phyloP scores from a whole-genome alignment of 2,888 invertebrate genomes.

The Sussaba pulchella region DNA sequence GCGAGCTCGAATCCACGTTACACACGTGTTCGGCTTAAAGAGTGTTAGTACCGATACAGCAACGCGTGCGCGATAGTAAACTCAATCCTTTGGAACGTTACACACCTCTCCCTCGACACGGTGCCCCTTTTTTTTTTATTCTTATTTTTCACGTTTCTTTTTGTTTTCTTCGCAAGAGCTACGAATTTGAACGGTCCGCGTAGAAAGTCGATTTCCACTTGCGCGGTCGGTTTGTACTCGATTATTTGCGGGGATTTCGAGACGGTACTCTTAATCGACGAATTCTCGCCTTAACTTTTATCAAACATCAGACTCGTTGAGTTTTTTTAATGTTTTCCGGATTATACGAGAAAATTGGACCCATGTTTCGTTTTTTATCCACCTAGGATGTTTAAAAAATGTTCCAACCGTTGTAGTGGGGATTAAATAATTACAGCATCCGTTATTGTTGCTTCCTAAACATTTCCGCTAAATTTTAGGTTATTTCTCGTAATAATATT shows the following conservation, averaged over 20 bases:
- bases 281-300: constrained; percentile 17
- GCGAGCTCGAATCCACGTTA: constrained; percentile 55
- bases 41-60: constrained; percentile 38
- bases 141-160: no score
- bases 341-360: no score
- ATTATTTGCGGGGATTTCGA: constrained; percentile 13
- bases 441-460: no score
- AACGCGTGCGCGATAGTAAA: constrained; percentile 43
- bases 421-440: no score
- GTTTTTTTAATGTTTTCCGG: no score
- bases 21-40: constrained; percentile 48
- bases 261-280: constrained; percentile 8
- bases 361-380: no score
- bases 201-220: constrained; percentile 46
- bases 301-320: neutral
- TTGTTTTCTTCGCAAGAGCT: constrained; percentile 24
- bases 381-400: no score
- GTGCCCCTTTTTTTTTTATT: constrained; percentile 32
- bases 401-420: no score
- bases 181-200: constrained; percentile 40
- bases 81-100: constrained; percentile 18
- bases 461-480: no score
- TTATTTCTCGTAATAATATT: no score
- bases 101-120: constrained; percentile 20
- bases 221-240: constrained; percentile 19